Evolutionary conservation across 2,113 vertebrate genomes (phyloP).

Genomic region (Clupea harengus): DNA sequence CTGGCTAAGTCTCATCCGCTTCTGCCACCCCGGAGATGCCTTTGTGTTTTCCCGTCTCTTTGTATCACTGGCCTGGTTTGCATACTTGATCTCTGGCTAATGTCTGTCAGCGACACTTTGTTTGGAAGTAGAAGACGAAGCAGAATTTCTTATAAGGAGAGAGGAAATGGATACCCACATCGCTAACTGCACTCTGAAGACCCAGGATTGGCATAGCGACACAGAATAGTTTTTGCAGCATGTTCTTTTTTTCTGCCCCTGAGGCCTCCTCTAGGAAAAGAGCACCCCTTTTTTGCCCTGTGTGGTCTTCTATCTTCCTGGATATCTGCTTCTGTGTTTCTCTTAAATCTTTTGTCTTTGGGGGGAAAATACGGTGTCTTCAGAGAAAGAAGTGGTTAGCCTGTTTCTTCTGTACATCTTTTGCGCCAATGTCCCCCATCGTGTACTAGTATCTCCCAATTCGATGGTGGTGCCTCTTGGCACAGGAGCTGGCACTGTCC

Average conservation of each 20-base stretch:
- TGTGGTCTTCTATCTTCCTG: constrained; percentile 30
- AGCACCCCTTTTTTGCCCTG: constrained; percentile 36
- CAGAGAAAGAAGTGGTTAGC: not conserved
- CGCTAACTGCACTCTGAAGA: not conserved
- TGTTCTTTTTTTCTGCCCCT: constrained; percentile 13
- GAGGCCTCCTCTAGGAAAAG: constrained; percentile 48
- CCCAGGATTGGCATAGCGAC: not conserved
- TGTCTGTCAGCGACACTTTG: constrained; percentile 52
- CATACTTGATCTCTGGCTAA: constrained; percentile 66
- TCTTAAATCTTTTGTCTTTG: not conserved
- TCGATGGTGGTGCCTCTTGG: no score
- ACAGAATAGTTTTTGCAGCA: not conserved
- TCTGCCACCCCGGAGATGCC: constrained; percentile 46
- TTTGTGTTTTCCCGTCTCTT: constrained; percentile 52
- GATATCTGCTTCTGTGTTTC: not conserved
- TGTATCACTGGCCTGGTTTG: constrained; percentile 64
- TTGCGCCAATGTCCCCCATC: not conserved
- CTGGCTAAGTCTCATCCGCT: constrained; percentile 22
- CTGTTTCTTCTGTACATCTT: not conserved
- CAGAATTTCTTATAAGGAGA: not conserved
- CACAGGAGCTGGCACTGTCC: not conserved
- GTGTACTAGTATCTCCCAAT: not conserved
- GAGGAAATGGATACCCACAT: not conserved
- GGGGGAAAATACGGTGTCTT: not conserved
- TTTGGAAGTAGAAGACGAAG: constrained; percentile 38